Evolutionary conservation across 1,140 invertebrate genomes (phyloP).

Genomic region (Stegodyphus dumicola): DNA sequence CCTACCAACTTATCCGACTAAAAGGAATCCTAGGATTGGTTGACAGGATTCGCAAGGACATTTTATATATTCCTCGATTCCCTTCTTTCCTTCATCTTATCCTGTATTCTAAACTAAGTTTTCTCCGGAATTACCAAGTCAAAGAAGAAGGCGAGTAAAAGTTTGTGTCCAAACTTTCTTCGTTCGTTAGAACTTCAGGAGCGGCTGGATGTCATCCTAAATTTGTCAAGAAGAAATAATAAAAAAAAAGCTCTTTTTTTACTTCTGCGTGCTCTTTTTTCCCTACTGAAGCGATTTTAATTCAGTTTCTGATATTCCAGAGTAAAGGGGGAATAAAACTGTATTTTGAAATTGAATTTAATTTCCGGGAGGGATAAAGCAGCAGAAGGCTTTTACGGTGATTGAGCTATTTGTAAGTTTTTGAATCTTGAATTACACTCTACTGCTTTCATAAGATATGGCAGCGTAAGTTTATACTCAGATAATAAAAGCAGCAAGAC

Average conservation of each 20-base stretch:
- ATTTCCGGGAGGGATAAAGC: not conserved
- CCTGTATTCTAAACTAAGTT: constrained; percentile 47
- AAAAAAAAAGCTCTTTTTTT: too few relatives aligned
- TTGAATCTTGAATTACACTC: too few relatives aligned
- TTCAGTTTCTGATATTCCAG: not conserved
- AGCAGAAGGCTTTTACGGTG: not conserved
- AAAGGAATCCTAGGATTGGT: constrained; percentile 39
- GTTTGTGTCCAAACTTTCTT: constrained; percentile 11
- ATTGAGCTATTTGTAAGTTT: too few relatives aligned
- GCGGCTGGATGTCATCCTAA: not conserved
- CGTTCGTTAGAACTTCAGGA: not conserved
- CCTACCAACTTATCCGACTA: constrained; percentile 31
- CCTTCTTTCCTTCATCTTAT: constrained; percentile 8
- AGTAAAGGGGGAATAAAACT: not conserved
- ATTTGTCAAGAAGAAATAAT: too few relatives aligned
- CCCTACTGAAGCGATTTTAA: not conserved
- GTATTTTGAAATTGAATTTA: not conserved
- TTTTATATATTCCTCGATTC: not conserved
- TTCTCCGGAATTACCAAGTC: constrained; percentile 38
- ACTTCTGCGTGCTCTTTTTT: not conserved
- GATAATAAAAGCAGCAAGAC: too few relatives aligned
- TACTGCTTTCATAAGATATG: too few relatives aligned
- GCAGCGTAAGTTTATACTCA: too few relatives aligned
- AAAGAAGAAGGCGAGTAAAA: constrained; percentile 13
- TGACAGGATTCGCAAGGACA: constrained; percentile 51